phyloP scores from a whole-genome alignment of 2,797 vertebrate species.

The Gephyroberyx darwinii region DNA sequence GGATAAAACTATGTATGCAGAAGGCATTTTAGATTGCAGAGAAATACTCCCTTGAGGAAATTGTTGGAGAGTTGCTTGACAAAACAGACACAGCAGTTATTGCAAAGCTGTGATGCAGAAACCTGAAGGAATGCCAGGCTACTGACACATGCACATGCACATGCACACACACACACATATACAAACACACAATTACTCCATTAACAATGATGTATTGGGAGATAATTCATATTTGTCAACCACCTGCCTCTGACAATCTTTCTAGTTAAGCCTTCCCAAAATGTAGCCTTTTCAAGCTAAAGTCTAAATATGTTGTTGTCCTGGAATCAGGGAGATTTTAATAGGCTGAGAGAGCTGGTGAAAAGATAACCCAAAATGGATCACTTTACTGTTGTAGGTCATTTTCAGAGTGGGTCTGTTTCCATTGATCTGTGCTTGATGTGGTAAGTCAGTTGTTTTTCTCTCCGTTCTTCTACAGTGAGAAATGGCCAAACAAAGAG shows the following conservation, averaged over 20 bases:
- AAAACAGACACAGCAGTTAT: background rate
- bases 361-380: constrained; percentile 47
- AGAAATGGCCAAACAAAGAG: constrained; percentile 69
- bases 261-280: background rate
- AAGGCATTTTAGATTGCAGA: background rate
- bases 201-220: background rate
- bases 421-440: constrained; percentile 64
- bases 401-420: constrained; percentile 49
- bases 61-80: background rate
- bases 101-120: background rate
- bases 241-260: background rate
- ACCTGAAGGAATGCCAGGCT: background rate
- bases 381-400: constrained; percentile 46
- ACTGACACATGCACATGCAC: background rate
- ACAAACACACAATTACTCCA: background rate
- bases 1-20: background rate
- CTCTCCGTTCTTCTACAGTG: constrained; percentile 60
- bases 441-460: constrained; percentile 64
- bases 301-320: constrained; percentile 18
- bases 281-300: background rate
- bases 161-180: background rate
- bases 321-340: constrained; percentile 18
- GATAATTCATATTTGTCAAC: constrained; percentile 5
- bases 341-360: constrained; percentile 22
- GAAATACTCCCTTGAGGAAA: background rate